Conservation (phyloP, 2,888 invertebrate genomes). For the Steinernema scapterisci region DNA sequence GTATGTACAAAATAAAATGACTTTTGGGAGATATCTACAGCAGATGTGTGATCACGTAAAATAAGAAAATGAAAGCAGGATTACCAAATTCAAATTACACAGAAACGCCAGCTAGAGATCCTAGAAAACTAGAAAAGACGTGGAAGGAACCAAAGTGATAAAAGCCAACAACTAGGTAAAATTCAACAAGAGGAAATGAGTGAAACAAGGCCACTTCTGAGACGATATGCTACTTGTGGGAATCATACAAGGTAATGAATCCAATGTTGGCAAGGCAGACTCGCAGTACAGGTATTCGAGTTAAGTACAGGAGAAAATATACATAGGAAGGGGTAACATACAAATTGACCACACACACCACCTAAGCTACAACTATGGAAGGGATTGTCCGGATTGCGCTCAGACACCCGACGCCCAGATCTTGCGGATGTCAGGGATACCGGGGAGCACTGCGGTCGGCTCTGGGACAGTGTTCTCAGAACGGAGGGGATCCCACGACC, state of each 20-base stretch:
- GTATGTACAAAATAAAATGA: constrained; percentile 28
- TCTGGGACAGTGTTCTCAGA: not conserved
- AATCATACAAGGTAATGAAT: constrained; percentile 6
- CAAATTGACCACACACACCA: constrained; percentile 24
- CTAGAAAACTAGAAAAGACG: constrained; percentile 20
- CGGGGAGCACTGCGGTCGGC: not conserved
- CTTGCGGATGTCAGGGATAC: constrained; percentile 2
- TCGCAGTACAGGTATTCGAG: constrained; percentile 11
- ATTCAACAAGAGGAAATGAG: constrained; percentile 15
- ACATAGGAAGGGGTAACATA: not conserved
- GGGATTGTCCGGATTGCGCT: not conserved
- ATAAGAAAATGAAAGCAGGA: not conserved
- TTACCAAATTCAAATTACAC: not conserved
- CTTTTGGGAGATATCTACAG: constrained; percentile 17
- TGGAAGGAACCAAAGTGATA: constrained; percentile 7
- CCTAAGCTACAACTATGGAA: constrained; percentile 17
- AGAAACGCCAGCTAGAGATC: constrained; percentile 24
- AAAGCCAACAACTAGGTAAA: constrained; percentile 18
- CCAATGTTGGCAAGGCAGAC: constrained; percentile 30
- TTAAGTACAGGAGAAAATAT: constrained; percentile 9
- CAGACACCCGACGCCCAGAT: constrained; percentile 19
- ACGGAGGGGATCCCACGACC: not conserved
- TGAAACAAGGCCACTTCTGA: constrained; percentile 26
- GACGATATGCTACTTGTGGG: constrained; percentile 14
- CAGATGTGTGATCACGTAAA: constrained; percentile 25